These are phyloP conservation scores for Peromyscus eremicus DNA, from an alignment of 2,797 vertebrate species.

Conservation along the genomic window DNA sequence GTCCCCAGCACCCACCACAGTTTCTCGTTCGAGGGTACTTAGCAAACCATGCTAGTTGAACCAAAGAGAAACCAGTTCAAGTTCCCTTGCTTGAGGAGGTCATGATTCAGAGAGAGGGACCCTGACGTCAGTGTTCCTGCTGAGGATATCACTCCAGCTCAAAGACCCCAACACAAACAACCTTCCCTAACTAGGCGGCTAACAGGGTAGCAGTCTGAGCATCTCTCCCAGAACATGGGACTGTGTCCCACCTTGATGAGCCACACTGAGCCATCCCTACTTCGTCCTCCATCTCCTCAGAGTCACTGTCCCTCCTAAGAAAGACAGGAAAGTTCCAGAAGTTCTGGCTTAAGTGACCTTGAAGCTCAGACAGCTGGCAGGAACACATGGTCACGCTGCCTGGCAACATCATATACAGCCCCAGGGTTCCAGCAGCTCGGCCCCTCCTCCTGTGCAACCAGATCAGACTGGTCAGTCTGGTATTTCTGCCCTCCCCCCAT, in stretches of 20 bases:
- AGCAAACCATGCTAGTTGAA: background rate
- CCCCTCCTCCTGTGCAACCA: background rate
- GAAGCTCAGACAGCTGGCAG: background rate
- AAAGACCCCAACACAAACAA: too few relatives aligned
- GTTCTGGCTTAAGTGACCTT: slow-evolving; percentile 36
- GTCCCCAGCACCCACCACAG: background rate
- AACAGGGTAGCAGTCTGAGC: background rate
- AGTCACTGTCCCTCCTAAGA: background rate
- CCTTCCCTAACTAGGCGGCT: rapidly evolving
- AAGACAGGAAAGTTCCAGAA: background rate
- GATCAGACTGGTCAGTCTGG: slow-evolving; percentile 57
- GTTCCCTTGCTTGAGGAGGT: background rate
- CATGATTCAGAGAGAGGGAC: background rate
- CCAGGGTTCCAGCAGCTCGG: background rate
- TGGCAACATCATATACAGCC: background rate
- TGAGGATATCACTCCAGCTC: background rate
- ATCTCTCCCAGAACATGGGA: background rate
- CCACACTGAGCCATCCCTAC: background rate
- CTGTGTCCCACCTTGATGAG: background rate
- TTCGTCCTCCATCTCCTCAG: background rate
- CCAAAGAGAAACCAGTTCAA: slow-evolving; percentile 44
- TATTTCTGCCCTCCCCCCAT: background rate
- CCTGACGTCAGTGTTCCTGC: background rate
- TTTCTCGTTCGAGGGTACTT: background rate
- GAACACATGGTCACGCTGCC: background rate